phyloP scores from a whole-genome alignment of 2,113 vertebrate species.

The Artemisiospiza belli region DNA sequence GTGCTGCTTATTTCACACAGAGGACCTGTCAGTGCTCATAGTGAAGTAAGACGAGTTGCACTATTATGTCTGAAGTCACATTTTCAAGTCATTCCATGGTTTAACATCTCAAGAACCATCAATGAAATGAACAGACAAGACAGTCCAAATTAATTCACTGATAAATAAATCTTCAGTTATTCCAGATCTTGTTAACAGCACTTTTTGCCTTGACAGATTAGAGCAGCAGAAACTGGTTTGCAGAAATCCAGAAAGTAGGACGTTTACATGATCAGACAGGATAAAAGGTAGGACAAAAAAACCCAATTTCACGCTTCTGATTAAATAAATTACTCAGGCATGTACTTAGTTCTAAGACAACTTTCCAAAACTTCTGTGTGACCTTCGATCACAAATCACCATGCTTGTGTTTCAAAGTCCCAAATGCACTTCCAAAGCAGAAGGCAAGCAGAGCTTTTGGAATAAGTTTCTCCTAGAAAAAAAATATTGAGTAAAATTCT shows the following conservation, averaged over 20 bases:
- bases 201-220: background rate
- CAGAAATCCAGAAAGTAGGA: background rate
- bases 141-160: background rate
- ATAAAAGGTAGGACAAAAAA: background rate
- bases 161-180: background rate
- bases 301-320: background rate
- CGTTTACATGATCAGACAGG: background rate
- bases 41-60: background rate
- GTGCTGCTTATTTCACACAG: background rate
- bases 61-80: background rate
- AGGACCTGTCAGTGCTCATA: background rate
- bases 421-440: background rate
- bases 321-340: background rate
- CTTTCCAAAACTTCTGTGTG: background rate
- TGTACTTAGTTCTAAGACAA: background rate
- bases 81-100: background rate
- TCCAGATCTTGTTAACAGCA: background rate
- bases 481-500: background rate
- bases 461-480: background rate
- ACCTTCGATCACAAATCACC: background rate
- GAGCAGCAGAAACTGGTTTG: background rate
- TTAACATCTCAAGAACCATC: background rate
- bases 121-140: background rate
- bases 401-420: fast-evolving
- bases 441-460: background rate